Evolutionary conservation across 2,888 invertebrate species (phyloP).

Genomic region (Harpagoxenus sublaevis): DNA sequence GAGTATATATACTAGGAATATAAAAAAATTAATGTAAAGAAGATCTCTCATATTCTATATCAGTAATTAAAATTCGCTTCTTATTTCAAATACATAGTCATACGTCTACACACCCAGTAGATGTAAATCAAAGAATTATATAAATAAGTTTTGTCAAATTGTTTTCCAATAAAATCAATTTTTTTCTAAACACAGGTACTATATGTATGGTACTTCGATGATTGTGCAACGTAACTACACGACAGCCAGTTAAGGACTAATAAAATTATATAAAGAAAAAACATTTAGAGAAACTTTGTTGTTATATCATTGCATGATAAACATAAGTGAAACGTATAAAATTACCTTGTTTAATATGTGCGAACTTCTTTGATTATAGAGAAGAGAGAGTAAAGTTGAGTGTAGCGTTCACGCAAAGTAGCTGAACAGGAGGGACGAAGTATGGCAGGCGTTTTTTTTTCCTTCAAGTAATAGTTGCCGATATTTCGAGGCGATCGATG

Average conservation of each 20-base stretch:
- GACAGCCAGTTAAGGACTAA: not conserved
- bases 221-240: not conserved
- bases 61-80: not conserved
- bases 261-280: conserved; percentile 25
- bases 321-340: conserved; percentile 28
- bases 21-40: not conserved
- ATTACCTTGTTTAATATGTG: conserved; percentile 22
- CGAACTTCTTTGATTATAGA: conserved; percentile 14
- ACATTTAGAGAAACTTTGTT: conserved; percentile 20
- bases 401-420: conserved; percentile 5
- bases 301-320: conserved; percentile 26
- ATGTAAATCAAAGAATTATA: not conserved
- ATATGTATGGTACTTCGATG: not conserved
- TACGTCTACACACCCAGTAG: not conserved
- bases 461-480: conserved; percentile 42
- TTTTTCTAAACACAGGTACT: not conserved
- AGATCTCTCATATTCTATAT: conserved; percentile 12
- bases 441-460: conserved; percentile 51
- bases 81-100: not conserved
- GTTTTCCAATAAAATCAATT: not conserved
- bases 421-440: conserved; percentile 34
- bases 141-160: not conserved
- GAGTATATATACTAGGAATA: not conserved
- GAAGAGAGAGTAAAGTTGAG: conserved; percentile 9
- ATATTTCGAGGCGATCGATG: conserved; percentile 40